phyloP scores from a whole-genome alignment of 2,797 vertebrate species.

The Leucoraja ocellata region DNA sequence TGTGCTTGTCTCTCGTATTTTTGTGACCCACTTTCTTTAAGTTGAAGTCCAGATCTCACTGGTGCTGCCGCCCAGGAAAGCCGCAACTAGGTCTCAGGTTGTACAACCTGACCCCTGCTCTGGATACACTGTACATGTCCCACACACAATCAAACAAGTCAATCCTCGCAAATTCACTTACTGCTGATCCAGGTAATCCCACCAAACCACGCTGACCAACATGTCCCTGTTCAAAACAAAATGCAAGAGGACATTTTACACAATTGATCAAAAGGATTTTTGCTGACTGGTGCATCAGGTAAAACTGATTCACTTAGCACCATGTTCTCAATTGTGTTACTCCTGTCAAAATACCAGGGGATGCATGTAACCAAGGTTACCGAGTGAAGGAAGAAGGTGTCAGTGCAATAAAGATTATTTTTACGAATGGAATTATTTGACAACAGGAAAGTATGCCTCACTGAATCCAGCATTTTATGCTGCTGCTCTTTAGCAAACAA shows the following conservation, averaged over 20 bases:
- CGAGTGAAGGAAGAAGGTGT: no score
- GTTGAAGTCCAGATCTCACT: no score
- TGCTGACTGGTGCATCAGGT: not conserved
- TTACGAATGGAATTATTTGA: not conserved
- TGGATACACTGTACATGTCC: not conserved
- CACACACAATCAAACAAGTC: not conserved
- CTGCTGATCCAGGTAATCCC: constrained; percentile 61
- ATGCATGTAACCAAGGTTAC: not conserved
- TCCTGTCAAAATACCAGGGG: not conserved
- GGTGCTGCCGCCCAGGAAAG: no score
- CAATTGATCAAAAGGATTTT: not conserved
- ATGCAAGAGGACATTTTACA: not conserved
- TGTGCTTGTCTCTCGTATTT: no score
- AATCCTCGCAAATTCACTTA: constrained; percentile 48
- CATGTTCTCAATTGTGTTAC: not conserved
- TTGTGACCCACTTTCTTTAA: no score
- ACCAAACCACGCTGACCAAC: constrained; percentile 63
- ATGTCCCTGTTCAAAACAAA: constrained; percentile 58
- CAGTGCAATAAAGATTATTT: not conserved
- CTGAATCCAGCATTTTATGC: not conserved
- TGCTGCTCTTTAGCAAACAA: not conserved
- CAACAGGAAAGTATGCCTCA: not conserved
- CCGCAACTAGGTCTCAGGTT: no score
- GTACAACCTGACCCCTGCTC: no score
- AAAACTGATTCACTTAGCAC: not conserved